These are phyloP conservation scores for Theretra japonica DNA, from an alignment of 2,888 invertebrate genomes.

Conservation along the genomic window DNA sequence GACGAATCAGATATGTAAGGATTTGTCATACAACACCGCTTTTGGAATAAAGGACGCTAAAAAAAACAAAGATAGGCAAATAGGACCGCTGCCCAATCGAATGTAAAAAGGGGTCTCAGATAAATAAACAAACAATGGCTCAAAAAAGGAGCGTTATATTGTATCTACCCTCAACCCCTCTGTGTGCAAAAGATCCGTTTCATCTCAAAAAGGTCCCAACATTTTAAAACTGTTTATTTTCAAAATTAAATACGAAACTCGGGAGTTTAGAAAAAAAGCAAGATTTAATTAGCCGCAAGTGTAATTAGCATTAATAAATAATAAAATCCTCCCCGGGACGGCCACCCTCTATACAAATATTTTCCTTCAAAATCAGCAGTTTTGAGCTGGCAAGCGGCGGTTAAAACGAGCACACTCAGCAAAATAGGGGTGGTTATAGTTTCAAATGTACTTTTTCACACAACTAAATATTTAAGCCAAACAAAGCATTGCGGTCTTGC, in stretches of 20 bases:
- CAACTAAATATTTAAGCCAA: constrained; percentile 28
- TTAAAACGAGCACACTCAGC: constrained; percentile 4
- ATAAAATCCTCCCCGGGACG: not conserved
- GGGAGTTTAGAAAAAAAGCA: not conserved
- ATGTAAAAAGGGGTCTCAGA: constrained; percentile 12
- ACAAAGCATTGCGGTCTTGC: constrained; percentile 30
- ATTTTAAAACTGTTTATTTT: not conserved
- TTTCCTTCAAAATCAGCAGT: constrained; percentile 14
- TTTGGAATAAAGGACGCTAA: not conserved
- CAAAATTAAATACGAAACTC: not conserved
- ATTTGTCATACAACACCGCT: too few species aligned
- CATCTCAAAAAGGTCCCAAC: not conserved
- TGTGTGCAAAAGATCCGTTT: not conserved
- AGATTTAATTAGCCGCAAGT: constrained; percentile 4
- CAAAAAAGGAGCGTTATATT: not conserved
- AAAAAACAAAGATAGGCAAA: not conserved
- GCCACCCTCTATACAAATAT: constrained; percentile 10
- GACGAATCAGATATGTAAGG: too few species aligned
- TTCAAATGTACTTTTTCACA: constrained; percentile 16
- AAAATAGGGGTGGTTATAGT: constrained; percentile 2
- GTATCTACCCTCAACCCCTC: not conserved
- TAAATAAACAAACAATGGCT: not conserved
- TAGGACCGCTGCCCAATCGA: not conserved
- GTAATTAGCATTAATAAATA: not conserved
- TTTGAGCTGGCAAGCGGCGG: constrained; percentile 10